Percentiles rank a stretch among this genome's conserved stretches.
Conservation (phyloP, 2,113 vertebrate genomes). For the Ochotona princeps region DNA sequence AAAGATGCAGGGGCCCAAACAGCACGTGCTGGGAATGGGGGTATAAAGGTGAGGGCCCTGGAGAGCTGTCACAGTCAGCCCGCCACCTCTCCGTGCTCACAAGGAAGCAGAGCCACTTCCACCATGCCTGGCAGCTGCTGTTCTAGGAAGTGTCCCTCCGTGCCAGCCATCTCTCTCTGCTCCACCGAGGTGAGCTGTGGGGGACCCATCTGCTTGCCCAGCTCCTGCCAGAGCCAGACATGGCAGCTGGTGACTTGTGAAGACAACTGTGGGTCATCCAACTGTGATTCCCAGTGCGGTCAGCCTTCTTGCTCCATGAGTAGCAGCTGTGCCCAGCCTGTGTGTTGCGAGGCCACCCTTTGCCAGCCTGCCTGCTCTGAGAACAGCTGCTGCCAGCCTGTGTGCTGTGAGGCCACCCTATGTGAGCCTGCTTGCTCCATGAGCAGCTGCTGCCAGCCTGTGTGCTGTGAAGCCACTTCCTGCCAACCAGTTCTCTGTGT, state of each 20-base stretch:
- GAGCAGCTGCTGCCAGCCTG: constrained; percentile 36
- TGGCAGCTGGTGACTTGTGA: constrained; percentile 78
- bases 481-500: constrained; percentile 63
- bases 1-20: constrained; percentile 55
- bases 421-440: constrained; percentile 12
- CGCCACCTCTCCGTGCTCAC: neutral
- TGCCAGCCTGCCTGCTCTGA: neutral
- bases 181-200: constrained; percentile 69
- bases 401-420: neutral
- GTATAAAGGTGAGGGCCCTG: constrained; percentile 65
- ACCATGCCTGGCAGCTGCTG: constrained; percentile 76
- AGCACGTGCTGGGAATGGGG: neutral
- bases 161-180: constrained; percentile 76
- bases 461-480: constrained; percentile 6
- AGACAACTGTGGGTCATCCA: constrained; percentile 57
- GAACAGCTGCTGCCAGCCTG: neutral
- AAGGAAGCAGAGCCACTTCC: constrained; percentile 47
- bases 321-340: constrained; percentile 30
- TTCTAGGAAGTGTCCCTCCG: constrained; percentile 69
- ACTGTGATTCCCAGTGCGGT: constrained; percentile 43
- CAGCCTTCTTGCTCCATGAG: neutral
- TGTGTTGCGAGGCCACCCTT: neutral
- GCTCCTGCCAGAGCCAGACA: constrained; percentile 72
- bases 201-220: constrained; percentile 72
- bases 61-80: constrained; percentile 6